Conservation (phyloP, 2,888 invertebrate species). For the Ashinkailepas kermadecensis region DNA sequence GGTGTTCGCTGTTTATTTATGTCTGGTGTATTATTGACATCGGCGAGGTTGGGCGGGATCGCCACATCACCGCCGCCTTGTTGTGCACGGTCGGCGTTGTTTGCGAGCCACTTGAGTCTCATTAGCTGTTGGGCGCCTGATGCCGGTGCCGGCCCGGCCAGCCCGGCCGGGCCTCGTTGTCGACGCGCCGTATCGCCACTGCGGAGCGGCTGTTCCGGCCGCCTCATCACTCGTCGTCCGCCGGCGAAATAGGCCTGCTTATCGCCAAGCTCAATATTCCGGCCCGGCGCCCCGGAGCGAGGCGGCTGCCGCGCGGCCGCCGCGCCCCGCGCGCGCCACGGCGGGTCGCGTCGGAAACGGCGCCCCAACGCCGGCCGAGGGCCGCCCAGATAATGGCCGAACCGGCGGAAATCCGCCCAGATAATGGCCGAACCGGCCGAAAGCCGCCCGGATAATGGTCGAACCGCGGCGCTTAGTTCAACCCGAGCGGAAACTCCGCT, state of each 20-base stretch:
- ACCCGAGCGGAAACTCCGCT: no score
- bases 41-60: no score
- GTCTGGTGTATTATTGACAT: no score
- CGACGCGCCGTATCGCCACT: background rate
- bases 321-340: background rate
- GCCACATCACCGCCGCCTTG: no score
- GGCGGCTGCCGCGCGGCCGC: background rate
- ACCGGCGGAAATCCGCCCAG: no score
- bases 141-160: background rate
- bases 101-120: no score
- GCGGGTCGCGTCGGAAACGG: background rate
- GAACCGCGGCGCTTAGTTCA: no score
- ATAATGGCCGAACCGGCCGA: background rate
- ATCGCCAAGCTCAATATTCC: conserved; percentile 7
- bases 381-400: background rate
- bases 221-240: background rate
- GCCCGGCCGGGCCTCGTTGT: background rate
- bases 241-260: background rate
- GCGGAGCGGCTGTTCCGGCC: background rate
- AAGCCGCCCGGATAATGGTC: background rate
- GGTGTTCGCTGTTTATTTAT: no score
- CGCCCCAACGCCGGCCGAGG: background rate
- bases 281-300: background rate
- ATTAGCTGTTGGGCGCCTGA: no score
- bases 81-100: no score